Evolutionary conservation across 2,888 invertebrate genomes (phyloP).

Genomic region (Drosophila fulvimacula): DNA sequence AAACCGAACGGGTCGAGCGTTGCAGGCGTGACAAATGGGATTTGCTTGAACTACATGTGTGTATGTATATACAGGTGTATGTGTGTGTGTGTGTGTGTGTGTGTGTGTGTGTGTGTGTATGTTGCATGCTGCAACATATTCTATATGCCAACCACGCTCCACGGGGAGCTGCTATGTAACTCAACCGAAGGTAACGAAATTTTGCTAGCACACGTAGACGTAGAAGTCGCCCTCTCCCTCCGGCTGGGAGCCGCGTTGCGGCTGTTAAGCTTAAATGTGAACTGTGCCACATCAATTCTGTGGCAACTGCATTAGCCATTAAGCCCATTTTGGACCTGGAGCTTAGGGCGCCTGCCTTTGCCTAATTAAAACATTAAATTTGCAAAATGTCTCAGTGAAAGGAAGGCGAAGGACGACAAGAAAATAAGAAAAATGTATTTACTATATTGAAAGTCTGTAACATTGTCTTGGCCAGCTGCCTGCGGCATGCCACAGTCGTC

Average conservation of each 20-base stretch:
- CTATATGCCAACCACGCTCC: conserved; percentile 56
- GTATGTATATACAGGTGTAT: conserved; percentile 4
- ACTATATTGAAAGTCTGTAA: conserved; percentile 15
- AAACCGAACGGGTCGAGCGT: conserved; percentile 55
- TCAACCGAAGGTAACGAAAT: conserved; percentile 43
- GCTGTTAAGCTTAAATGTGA: conserved; percentile 46
- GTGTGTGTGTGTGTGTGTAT: conserved; percentile 12
- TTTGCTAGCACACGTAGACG: conserved; percentile 44
- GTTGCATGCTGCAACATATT: conserved; percentile 46
- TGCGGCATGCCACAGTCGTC: conserved; percentile 25
- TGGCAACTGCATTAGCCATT: conserved; percentile 32
- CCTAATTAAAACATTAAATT: conserved; percentile 66
- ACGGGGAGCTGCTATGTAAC: conserved; percentile 14
- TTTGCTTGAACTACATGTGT: conserved; percentile 33
- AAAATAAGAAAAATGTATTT: neutral
- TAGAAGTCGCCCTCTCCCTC: conserved; percentile 11
- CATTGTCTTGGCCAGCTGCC: conserved; percentile 45
- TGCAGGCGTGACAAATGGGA: conserved; percentile 76
- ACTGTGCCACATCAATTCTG: conserved; percentile 52
- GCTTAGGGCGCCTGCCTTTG: conserved; percentile 11
- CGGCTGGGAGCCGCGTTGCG: conserved; percentile 25
- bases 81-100: conserved; percentile 11
- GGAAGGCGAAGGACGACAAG: neutral
- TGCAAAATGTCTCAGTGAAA: conserved; percentile 49
- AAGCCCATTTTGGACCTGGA: conserved; percentile 16